Evolutionary conservation across 2,888 invertebrate species (phyloP).

Genomic region (Drosophila picticornis): DNA sequence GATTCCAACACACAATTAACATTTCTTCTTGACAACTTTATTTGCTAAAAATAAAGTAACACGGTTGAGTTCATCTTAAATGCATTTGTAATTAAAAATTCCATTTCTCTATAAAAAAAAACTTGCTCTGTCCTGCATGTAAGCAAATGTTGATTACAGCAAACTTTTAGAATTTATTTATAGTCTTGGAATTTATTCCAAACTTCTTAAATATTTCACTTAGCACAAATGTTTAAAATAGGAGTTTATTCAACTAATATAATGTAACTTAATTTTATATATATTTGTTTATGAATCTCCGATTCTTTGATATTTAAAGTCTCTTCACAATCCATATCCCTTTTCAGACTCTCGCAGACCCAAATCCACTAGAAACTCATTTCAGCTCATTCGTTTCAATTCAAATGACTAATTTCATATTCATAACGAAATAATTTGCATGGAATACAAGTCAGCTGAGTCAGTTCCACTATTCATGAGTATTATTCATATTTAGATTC

Average conservation of each 20-base stretch:
- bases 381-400: slow-evolving; percentile 30
- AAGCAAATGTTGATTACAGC: background rate
- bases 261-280: background rate
- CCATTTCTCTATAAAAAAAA: background rate
- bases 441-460: slow-evolving; percentile 41
- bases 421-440: slow-evolving; percentile 74
- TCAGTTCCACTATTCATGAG: slow-evolving; percentile 23
- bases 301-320: background rate
- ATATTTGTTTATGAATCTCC: background rate
- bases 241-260: background rate
- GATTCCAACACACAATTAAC: background rate
- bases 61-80: background rate
- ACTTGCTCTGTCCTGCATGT: background rate
- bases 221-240: background rate
- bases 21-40: background rate
- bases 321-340: background rate
- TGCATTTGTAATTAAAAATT: background rate
- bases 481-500: slow-evolving; percentile 31
- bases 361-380: slow-evolving; percentile 22
- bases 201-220: background rate
- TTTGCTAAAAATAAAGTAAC: background rate
- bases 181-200: background rate
- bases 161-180: background rate
- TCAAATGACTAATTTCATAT: slow-evolving; percentile 60
- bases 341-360: background rate